Conservation (phyloP, 2,797 vertebrate genomes). For the Petrocephalus sullivani region DNA sequence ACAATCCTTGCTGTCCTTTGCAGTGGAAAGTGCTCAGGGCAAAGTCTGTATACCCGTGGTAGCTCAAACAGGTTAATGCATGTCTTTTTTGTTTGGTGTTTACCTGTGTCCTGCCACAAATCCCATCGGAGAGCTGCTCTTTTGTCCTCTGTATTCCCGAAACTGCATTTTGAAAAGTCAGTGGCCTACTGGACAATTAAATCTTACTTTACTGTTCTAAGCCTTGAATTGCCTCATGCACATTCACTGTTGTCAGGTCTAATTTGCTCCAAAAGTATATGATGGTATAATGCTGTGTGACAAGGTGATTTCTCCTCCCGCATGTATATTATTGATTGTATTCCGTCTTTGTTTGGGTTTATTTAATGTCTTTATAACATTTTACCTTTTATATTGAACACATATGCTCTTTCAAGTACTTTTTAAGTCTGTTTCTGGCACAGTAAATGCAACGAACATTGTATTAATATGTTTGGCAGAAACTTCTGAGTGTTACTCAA, state of each 20-base stretch:
- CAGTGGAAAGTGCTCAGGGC: conserved; percentile 53
- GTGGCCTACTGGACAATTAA: background rate
- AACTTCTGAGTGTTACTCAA: background rate
- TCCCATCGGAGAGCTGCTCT: background rate
- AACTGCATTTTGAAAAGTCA: conserved; percentile 8
- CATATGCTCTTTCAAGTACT: background rate
- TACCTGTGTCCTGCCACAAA: background rate
- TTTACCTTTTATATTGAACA: background rate
- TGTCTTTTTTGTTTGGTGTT: conserved; percentile 1
- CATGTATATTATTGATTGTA: background rate
- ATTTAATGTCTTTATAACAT: background rate
- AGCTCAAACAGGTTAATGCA: conserved; percentile 49
- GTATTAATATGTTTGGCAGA: background rate
- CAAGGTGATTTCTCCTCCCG: background rate
- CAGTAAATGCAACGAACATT: background rate
- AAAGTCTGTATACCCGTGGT: conserved; percentile 51
- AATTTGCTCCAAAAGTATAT: background rate
- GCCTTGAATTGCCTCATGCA: background rate
- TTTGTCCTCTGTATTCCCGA: conserved; percentile 5
- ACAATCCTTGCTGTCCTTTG: conserved; percentile 51
- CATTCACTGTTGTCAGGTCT: background rate
- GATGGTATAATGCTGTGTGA: background rate
- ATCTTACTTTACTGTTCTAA: background rate
- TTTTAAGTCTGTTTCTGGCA: background rate
- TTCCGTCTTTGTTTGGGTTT: background rate